Percentiles rank a stretch among this genome's conserved stretches.
These are phyloP conservation scores for Anas platyrhynchos DNA, from an alignment of 2,113 vertebrate genomes.

Conservation along the genomic window DNA sequence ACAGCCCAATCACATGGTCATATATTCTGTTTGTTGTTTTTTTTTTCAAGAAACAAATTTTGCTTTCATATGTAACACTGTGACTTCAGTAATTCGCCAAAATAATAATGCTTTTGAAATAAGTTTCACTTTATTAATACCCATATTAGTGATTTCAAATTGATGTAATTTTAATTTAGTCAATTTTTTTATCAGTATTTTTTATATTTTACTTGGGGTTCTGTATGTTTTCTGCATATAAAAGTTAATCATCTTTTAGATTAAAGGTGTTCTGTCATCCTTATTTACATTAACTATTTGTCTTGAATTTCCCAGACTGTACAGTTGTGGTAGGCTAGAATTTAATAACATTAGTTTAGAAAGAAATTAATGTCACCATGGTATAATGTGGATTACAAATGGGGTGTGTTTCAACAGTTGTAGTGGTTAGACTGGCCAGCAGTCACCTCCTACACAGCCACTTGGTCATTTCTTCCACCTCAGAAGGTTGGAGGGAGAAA, in stretches of 20 bases:
- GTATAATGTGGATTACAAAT: neutral
- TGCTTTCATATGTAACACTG: neutral
- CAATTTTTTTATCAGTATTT: neutral
- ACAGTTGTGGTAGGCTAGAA: neutral
- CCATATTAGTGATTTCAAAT: neutral
- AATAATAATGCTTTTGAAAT: neutral
- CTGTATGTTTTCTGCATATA: neutral
- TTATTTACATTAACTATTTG: neutral
- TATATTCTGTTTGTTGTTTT: neutral
- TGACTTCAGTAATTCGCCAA: neutral
- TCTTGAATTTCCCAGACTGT: neutral
- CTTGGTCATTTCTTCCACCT: fast-evolving
- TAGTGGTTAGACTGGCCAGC: neutral
- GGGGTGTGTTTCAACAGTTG: neutral
- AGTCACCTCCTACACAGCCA: neutral
- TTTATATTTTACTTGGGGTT: neutral
- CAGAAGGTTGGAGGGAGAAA: fast-evolving
- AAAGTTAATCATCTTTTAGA: neutral
- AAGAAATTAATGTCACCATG: neutral
- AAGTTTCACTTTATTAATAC: neutral
- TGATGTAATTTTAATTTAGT: neutral
- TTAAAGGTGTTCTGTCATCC: neutral
- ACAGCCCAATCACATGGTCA: neutral
- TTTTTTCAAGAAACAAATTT: neutral
- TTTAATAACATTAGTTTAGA: neutral